Percentiles rank a stretch among this genome's conserved stretches.
Conservation (phyloP, 2,888 invertebrate species). For the Glaucopsyche alexis region DNA sequence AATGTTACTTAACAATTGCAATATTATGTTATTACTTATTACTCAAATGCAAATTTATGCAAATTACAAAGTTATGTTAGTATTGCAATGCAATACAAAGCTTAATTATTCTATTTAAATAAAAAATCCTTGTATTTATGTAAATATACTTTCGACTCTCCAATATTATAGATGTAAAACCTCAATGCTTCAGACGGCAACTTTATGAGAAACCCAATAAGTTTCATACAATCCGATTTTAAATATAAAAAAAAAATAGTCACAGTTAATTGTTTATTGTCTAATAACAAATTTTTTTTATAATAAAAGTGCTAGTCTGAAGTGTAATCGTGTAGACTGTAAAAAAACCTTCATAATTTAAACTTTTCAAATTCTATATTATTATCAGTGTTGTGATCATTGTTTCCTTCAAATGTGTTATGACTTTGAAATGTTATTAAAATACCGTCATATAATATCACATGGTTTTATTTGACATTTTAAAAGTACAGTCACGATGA, state of each 20-base stretch:
- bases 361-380: neutral
- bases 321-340: neutral
- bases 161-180: neutral
- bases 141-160: neutral
- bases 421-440: constrained; percentile 22
- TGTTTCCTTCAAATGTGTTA: constrained; percentile 26
- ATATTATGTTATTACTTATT: no score
- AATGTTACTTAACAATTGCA: no score
- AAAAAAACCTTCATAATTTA: constrained; percentile 13
- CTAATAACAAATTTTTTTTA: no score
- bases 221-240: no score
- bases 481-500: no score
- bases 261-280: no score
- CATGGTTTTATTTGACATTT: neutral
- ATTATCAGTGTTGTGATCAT: constrained; percentile 27
- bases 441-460: constrained; percentile 24
- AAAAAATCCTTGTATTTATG: neutral
- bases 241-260: no score
- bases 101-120: no score
- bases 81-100: neutral
- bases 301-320: neutral
- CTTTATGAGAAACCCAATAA: neutral
- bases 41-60: no score
- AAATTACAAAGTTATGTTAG: neutral
- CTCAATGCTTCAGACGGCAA: neutral